phyloP scores from a whole-genome alignment of 2,797 vertebrate species.

The Uromys caudimaculatus region DNA sequence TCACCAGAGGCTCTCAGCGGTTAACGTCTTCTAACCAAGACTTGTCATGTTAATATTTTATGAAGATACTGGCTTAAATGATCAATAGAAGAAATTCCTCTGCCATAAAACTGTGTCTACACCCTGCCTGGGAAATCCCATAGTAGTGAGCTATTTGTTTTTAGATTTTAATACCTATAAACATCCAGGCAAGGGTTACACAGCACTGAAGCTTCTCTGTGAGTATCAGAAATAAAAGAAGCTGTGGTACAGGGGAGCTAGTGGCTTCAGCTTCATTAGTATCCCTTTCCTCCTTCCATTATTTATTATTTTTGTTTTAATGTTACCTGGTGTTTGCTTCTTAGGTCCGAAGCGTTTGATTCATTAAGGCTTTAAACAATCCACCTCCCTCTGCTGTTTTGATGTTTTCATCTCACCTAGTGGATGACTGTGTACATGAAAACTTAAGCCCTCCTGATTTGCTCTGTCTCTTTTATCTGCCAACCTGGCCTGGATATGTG shows the following conservation, averaged over 20 bases:
- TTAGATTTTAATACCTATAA: not conserved
- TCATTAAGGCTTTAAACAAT: not conserved
- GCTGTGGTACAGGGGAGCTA: not conserved
- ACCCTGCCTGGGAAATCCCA: not conserved
- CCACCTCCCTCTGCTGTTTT: not conserved
- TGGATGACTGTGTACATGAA: not conserved
- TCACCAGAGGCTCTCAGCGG: slow-evolving; percentile 67
- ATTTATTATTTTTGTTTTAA: not conserved
- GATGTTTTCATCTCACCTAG: not conserved
- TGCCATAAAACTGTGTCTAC: not conserved
- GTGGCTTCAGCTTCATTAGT: not conserved
- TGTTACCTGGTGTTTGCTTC: not conserved
- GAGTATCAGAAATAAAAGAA: not conserved
- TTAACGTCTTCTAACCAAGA: slow-evolving; percentile 68
- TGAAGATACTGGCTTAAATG: slow-evolving; percentile 70
- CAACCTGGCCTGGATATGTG: not conserved
- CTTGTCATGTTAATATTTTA: slow-evolving; percentile 74
- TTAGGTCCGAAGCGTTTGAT: not conserved
- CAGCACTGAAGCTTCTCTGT: not conserved
- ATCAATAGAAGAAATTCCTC: slow-evolving; percentile 64
- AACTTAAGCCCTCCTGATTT: not conserved
- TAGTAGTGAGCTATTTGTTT: slow-evolving; percentile 51
- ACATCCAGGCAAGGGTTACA: not conserved
- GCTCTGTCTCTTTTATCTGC: slow-evolving; percentile 29
- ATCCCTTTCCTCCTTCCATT: not conserved